Evolutionary conservation across 2,888 invertebrate species (phyloP).

Genomic region (Atrina japonica): DNA sequence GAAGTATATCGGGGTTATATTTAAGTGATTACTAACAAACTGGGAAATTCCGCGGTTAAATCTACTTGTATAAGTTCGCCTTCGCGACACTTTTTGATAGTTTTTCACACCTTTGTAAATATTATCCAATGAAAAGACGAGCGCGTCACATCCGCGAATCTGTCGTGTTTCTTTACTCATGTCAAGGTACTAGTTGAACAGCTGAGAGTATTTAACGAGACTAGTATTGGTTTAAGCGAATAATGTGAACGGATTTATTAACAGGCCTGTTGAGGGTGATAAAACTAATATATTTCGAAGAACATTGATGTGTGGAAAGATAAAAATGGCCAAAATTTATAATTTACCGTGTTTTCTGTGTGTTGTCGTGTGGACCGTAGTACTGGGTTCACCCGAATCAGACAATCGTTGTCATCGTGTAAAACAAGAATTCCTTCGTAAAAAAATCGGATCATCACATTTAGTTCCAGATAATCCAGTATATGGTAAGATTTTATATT

Average conservation of each 20-base stretch:
- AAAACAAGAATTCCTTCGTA: conserved; percentile 35
- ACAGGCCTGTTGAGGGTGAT: neutral
- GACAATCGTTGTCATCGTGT: conserved; percentile 38
- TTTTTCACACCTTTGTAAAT: no score
- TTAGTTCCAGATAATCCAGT: conserved; percentile 38
- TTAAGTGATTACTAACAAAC: no score
- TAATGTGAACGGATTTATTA: conserved; percentile 13
- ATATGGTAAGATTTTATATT: conserved; percentile 30
- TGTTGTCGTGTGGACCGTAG: conserved; percentile 24
- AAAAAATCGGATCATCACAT: conserved; percentile 32
- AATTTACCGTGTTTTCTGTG: conserved; percentile 25
- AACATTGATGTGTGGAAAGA: no score
- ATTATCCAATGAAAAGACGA: conserved; percentile 7
- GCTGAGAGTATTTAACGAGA: conserved; percentile 10
- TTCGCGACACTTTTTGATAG: no score
- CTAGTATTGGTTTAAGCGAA: conserved; percentile 13
- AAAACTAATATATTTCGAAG: no score
- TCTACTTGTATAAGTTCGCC: no score
- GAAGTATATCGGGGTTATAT: no score
- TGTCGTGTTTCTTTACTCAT: no score
- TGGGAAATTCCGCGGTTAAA: no score
- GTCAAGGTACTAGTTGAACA: conserved; percentile 17
- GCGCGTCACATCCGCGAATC: no score
- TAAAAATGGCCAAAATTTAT: conserved; percentile 32
- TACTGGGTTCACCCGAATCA: neutral